Conservation (phyloP, 2,888 invertebrate species). For the Ormyrus nitidulus region DNA sequence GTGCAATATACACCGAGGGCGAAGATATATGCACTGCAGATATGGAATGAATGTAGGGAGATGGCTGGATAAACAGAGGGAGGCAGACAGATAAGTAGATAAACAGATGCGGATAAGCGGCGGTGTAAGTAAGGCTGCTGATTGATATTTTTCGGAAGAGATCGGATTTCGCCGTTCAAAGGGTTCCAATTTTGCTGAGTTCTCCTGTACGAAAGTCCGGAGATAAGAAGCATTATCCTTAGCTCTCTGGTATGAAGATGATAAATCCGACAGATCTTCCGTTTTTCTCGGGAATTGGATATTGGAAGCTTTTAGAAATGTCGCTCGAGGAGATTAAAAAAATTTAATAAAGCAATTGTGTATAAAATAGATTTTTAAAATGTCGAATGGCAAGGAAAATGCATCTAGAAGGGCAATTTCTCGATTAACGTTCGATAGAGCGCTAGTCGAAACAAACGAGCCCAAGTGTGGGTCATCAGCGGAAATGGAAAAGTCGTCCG, state of each 20-base stretch:
- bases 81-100: slow-evolving; percentile 34
- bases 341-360: no score
- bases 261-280: background rate
- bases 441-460: no score
- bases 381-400: background rate
- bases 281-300: background rate
- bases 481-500: slow-evolving; percentile 10
- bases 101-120: slow-evolving; percentile 25
- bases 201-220: no score
- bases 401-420: no score
- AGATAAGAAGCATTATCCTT: no score
- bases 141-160: slow-evolving; percentile 27
- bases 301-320: background rate
- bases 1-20: slow-evolving; percentile 10
- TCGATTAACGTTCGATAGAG: no score
- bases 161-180: background rate
- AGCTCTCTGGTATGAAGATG: background rate
- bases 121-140: background rate
- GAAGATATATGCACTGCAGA: slow-evolving; percentile 27
- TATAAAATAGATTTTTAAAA: background rate
- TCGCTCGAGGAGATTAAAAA: no score
- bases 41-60: slow-evolving; percentile 5
- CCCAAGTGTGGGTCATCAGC: no score
- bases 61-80: slow-evolving; percentile 31
- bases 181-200: no score